Percentiles rank a stretch among this genome's conserved stretches.
phyloP scores from a whole-genome alignment of 2,888 invertebrate genomes.

The Panorpa germanica region DNA sequence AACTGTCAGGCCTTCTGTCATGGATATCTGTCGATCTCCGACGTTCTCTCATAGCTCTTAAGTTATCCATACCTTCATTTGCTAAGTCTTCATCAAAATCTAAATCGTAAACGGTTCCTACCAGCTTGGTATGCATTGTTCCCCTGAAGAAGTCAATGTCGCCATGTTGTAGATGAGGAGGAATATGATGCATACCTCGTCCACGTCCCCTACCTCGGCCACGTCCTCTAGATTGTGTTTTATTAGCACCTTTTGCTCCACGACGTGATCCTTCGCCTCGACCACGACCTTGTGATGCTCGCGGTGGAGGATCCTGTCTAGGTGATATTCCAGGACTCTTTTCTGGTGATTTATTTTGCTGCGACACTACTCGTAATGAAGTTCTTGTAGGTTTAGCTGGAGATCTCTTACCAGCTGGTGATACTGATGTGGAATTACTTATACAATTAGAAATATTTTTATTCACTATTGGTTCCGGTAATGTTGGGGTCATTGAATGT shows the following conservation, averaged over 20 bases:
- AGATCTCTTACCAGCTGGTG: conserved; percentile 37
- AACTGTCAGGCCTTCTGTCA: conserved; percentile 34
- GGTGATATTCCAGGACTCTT: conserved; percentile 53
- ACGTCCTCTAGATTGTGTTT: conserved; percentile 17
- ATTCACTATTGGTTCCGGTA: conserved; percentile 14
- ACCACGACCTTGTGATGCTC: conserved; percentile 26
- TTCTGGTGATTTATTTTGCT: conserved; percentile 44
- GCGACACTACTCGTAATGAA: conserved; percentile 39
- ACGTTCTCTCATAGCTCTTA: conserved; percentile 61
- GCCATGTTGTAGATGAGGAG: conserved; percentile 12
- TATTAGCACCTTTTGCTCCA: too few relatives aligned
- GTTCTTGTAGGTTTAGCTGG: conserved; percentile 36
- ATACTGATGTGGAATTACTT: too few relatives aligned
- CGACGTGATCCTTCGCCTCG: conserved; percentile 25
- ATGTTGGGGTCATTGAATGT: conserved; percentile 23
- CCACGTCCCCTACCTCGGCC: conserved; percentile 26
- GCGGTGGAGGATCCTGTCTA: conserved; percentile 29
- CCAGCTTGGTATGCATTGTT: conserved; percentile 61
- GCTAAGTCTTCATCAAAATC: conserved; percentile 70
- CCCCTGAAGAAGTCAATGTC: conserved; percentile 33
- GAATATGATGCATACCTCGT: conserved; percentile 16
- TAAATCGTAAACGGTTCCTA: conserved; percentile 74
- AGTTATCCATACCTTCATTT: conserved; percentile 52
- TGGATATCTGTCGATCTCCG: conserved; percentile 55
- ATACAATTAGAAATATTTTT: too few relatives aligned